phyloP scores from a whole-genome alignment of 2,797 vertebrate genomes.

The Syngnathus acus region DNA sequence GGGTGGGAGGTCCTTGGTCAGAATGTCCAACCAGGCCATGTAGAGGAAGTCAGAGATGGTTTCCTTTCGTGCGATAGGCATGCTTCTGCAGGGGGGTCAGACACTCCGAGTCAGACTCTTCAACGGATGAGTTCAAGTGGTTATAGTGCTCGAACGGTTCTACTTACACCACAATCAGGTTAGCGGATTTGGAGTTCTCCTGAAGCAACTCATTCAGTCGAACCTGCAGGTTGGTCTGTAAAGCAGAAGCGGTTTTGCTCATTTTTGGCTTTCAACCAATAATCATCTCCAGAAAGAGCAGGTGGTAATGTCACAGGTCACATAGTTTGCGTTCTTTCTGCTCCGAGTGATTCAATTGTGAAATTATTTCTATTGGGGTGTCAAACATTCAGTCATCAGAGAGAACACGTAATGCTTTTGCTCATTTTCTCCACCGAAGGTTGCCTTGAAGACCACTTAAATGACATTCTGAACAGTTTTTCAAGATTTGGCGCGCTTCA shows the following conservation, averaged over 20 bases:
- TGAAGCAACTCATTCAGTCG: constrained; percentile 90
- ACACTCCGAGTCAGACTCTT: neutral
- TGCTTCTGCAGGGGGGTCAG: constrained; percentile 73
- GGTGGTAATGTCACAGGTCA: neutral
- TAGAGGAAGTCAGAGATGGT: constrained; percentile 89
- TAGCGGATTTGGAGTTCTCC: constrained; percentile 85
- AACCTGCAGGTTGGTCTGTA: constrained; percentile 87
- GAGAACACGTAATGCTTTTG: no score
- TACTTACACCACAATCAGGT: constrained; percentile 92
- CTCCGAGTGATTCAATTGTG: neutral
- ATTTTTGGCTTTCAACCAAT: neutral
- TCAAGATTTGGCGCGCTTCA: neutral
- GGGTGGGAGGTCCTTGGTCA: constrained; percentile 91
- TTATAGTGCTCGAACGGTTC: neutral
- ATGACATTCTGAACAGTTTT: no score
- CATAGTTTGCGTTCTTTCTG: neutral
- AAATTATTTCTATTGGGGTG: neutral
- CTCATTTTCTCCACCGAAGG: no score
- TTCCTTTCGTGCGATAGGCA: constrained; percentile 93
- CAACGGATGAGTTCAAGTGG: neutral
- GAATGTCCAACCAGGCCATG: constrained; percentile 92
- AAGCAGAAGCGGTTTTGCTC: neutral
- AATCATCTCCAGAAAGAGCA: neutral
- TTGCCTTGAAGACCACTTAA: no score
- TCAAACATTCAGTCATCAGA: no score